Base-by-base conservation (phyloP, 2,797 vertebrate genomes). In the Sus cebifrons region DNA sequence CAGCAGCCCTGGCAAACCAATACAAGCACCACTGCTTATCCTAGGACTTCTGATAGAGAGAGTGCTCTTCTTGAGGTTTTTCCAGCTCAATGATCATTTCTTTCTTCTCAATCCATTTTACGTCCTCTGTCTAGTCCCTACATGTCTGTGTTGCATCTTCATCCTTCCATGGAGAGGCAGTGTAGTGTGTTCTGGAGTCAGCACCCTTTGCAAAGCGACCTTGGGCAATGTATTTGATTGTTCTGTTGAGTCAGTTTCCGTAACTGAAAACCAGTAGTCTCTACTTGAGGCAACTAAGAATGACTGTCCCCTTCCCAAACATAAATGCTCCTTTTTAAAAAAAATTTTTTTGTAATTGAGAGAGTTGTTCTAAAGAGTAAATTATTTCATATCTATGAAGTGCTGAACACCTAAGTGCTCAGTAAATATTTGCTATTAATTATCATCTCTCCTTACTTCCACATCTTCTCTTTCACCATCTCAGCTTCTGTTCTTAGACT, bases 281-380 rank as follows among this genome's bases (percentile, higher is more conserved):
- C 32, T 85, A 64, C 0, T 3, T 62, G 78, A 81, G 56, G 21
- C 56, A 81, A 62, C 78, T 81, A 62, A 81, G 32, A 17, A 62
- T 62, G 32, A 62, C 56, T 17, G 5, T 81, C 56, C 32, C 60
- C 9, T 81, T 81, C 56, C 32, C 78, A 81, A 25, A 60, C 4
- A 56, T 56, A 2, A 17, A 32, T 79, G 32, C 77, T 40, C 13
- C 23, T 49, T 49, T 74, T 73, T 6, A 40, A 73, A 73, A 73
- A 36, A 21, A 25, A 14, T 32, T 32, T 32, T 32, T 32, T 32
- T 32, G 32, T 79, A 79, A 32, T 29, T 74, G n/a, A 96, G 32
- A 84, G 20, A 36, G 25, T 94, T 96, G 25, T 90, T 90, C 32
- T 65, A 88, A 88, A 56, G 77, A 75, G 14, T 75, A 82, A 93